phyloP scores from a whole-genome alignment of 2,113 vertebrate species.

The Eclectus roratus region DNA sequence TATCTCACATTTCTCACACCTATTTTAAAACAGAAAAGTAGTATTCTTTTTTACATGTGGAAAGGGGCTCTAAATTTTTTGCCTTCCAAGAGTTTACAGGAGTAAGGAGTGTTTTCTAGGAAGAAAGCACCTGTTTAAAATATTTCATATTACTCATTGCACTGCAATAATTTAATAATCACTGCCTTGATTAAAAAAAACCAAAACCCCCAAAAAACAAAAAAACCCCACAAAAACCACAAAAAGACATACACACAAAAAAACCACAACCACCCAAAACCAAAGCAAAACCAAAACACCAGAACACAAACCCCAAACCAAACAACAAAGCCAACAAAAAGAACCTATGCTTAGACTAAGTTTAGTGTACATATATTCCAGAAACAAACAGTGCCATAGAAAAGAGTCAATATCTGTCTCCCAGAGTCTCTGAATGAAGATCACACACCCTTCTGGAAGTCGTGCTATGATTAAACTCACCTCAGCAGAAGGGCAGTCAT shows the following conservation, averaged over 20 bases:
- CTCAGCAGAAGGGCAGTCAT: slow-evolving; percentile 2
- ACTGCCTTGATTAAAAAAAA: neutral
- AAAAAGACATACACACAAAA: neutral
- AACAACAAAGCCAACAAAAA: neutral
- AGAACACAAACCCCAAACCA: neutral
- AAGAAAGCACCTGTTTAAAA: neutral
- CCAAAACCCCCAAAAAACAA: neutral
- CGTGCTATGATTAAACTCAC: neutral
- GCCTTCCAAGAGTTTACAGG: neutral
- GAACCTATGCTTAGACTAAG: neutral
- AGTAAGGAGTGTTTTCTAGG: neutral
- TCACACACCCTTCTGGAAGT: neutral
- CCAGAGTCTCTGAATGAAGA: neutral
- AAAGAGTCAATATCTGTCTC: neutral
- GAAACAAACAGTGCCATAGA: neutral
- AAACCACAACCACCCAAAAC: neutral
- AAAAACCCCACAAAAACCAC: neutral
- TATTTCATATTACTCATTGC: neutral
- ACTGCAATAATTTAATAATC: neutral
- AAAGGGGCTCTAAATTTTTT: neutral
- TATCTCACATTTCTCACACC: neutral
- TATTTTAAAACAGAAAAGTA: neutral
- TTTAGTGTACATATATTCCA: neutral
- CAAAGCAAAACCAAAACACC: neutral
- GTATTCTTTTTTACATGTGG: neutral